A percentile compares a stretch with the other conserved stretches of the same genome.
These are phyloP conservation scores for Solenodon paradoxus DNA, from an alignment of 2,113 vertebrate species.

Conservation along the genomic window DNA sequence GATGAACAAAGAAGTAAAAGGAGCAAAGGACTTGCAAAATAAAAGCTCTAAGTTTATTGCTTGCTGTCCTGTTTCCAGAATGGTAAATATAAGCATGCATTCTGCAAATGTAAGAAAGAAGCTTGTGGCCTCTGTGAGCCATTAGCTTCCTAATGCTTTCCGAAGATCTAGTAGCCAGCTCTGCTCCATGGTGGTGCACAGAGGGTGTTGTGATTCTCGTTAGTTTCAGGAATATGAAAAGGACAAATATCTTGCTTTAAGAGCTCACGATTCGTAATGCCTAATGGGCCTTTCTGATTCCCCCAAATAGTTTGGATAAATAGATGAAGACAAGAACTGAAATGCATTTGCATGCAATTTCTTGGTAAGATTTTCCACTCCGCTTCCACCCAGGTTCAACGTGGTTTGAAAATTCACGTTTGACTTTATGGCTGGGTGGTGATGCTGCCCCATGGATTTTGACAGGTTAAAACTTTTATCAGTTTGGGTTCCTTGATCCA, in stretches of 20 bases:
- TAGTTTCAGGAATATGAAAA: not conserved
- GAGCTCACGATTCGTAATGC: not conserved
- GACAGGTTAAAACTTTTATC: not conserved
- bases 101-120: not conserved
- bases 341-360: not conserved
- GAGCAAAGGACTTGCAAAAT: not conserved
- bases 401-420: not conserved
- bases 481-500: not conserved
- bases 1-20: not conserved
- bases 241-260: not conserved
- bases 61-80: not conserved
- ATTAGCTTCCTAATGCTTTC: conserved; percentile 24
- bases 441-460: not conserved
- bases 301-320: not conserved
- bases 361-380: not conserved
- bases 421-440: not conserved
- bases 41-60: not conserved
- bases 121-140: not conserved
- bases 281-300: not conserved
- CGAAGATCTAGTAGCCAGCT: not conserved
- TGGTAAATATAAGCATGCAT: not conserved
- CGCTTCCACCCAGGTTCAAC: not conserved
- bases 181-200: not conserved
- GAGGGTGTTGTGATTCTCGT: not conserved
- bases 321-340: not conserved